Evolutionary conservation across 2,797 vertebrate species (phyloP), one percentile per base, ranked within the genome.

Genomic region (Poeciliopsis turneri): DNA sequence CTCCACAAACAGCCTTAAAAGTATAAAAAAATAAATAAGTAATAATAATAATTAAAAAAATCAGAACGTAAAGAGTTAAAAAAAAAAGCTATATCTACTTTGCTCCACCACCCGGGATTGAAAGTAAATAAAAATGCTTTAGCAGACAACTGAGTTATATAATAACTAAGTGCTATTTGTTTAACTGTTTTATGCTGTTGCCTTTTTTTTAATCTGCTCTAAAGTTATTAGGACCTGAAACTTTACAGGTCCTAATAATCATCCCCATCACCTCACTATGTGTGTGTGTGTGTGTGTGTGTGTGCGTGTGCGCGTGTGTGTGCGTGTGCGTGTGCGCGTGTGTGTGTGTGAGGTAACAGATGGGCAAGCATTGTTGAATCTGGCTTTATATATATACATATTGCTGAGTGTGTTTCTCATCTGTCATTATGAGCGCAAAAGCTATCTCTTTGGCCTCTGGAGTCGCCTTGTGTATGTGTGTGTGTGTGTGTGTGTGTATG

Each of bases 111-210:
- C 20, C 8, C 0, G 16, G 10, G 68, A 25, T 64, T 77, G 43
- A 39, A 77, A 59, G 39, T 12, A 77, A 78, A 70, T 1, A 4
- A 20, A 47, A 57, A 68, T 45, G 20, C 51, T 0, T 69, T 11
- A 68, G 16, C 51, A 78, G n/a, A 43, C 20, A 53, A 16, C 73
- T 71, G 18, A 73, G 6, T 77, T 45, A 33, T n/a, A 33, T 45
- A 53, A 59, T 53, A 20, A 33, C 2, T 68, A 2, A 25, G 49
- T 41, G 7, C 45, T 75, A 49, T 76, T 82, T 84, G 78, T 75
- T 87, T 83, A 79, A 88, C 82, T 83, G 79, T 45, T 69, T 76
- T 55, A 86, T 69, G 70, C 82, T 82, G 74, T 43, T 78, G 82
- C 72, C 86, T 84, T 69, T 69, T 69, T n/a, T n/a, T 43, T 13